Base-by-base conservation (phyloP, 2,888 invertebrate genomes). In the Punctoribates punctum region DNA sequence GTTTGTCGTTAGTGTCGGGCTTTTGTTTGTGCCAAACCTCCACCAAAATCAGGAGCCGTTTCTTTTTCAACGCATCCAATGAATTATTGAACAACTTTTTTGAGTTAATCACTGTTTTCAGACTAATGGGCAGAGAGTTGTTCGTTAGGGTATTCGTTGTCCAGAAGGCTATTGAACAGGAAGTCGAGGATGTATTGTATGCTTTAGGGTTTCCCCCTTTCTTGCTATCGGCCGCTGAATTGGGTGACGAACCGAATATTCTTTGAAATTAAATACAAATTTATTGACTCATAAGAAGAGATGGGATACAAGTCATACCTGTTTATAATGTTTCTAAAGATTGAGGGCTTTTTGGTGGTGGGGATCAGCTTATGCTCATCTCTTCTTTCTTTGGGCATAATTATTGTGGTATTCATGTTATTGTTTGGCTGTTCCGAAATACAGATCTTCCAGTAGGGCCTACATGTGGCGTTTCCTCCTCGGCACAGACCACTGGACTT, bases 1-100 rank as follows among this genome's bases (percentile, higher is more conserved):
- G 34, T 46, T 76, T 76, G 42, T 76, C 76, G 34, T 70, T 38
- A n/a, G 46, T 62, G 34, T 67, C 54, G 38, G 62, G 48, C 25
- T 75, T 78, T 46, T 73, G 73, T 65, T 73, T 77, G 48, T 78
- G 78, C 78, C 78, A 78, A 46, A 77, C 70, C 60, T 78, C 78
- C n/a, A 78, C 34, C 15, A 78, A 73, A 23, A 77, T n/a, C 15
- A 75, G 29, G 20, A 78, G n/a, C 5, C 46, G 70, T 42, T 70
- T 70, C 13, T 38, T 70, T 23, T 70, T 70, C 8, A 46, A 46
- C 23, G 0, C 70, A 8, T 70, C 70, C 46, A 57, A 23, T 29
- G 38, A 17, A 67, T 62, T 62, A 23, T 46, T 70, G 13, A 46
- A 70, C 25, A 70, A 70, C 11, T 46, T 70, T 11, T 70, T 38